These are phyloP conservation scores for Microcebus lehilahytsara DNA, from an alignment of 2,113 vertebrate genomes.

Conservation along the genomic window DNA sequence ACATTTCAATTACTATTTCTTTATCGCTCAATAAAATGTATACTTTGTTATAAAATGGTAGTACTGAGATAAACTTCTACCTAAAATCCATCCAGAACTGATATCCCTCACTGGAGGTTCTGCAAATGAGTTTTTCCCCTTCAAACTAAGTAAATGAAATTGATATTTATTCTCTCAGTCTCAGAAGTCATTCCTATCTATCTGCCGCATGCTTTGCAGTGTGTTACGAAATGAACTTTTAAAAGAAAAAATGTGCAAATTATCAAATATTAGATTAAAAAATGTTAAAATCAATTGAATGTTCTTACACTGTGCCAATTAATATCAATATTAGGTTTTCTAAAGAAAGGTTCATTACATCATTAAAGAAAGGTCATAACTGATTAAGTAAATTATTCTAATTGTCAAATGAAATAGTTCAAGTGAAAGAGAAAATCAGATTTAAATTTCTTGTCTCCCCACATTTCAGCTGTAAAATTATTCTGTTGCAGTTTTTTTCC, in stretches of 20 bases:
- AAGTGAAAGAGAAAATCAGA: slow-evolving; percentile 25
- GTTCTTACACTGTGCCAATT: background rate
- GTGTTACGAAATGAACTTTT: background rate
- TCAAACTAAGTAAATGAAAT: background rate
- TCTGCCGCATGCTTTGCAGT: background rate
- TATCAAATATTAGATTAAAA: background rate
- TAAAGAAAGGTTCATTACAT: background rate
- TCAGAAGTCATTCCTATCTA: background rate
- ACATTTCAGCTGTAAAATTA: background rate
- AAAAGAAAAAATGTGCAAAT: background rate
- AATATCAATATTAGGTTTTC: background rate
- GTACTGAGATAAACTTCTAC: background rate
- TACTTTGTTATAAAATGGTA: background rate
- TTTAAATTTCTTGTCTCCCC: background rate
- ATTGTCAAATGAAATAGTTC: background rate
- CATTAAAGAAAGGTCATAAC: background rate
- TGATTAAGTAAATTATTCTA: background rate
- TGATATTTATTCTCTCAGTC: background rate
- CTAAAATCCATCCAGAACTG: background rate
- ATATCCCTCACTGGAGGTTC: background rate
- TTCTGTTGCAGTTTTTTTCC: background rate
- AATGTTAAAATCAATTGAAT: background rate
- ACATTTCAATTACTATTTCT: slow-evolving; percentile 19
- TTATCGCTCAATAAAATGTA: background rate
- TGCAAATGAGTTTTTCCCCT: background rate